Base-by-base conservation (phyloP, 2,113 vertebrate genomes). In the Barnardius zonarius region DNA sequence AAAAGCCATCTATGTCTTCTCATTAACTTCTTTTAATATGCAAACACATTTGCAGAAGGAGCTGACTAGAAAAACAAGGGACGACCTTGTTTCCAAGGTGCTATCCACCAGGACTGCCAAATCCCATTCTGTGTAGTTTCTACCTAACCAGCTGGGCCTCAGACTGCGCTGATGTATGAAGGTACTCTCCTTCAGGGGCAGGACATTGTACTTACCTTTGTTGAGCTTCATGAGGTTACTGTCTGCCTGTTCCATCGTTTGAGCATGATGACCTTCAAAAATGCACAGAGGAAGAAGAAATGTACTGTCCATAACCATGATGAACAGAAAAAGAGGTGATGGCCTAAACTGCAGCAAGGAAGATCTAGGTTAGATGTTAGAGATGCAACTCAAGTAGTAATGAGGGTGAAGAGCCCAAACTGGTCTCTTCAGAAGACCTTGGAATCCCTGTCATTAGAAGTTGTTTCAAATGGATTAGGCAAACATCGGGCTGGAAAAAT, bases 201-300 rank as follows among this genome's bases (percentile, higher is more conserved):
- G 62, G 43, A 76, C 39, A 61, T 13, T 25, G 33, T 49, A 25
- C 63, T 77, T 83, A 37, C 9, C 25, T 88, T 79, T 87, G 46
- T 61, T 83, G 43, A 83, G 62, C 43, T 93, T 70, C 83, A 55
- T 37, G 62, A 88, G 35, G 27, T 88, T 94, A 90, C 75, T 90
- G 75, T 83, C 72, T 83, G 52, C 23, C 51, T 33, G 28, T 92
- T 82, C 75, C 75, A 68, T 73, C 81, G 66, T 80, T 43, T 88
- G 33, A 79, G 39, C 2, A 1, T 48, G 37, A 73, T 62, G 75
- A 87, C 74, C 70, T 91, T 82, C 46, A 76, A 33, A 83, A 48
- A 76, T 28, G 22, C 63, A 76, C 30, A 83, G 44, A 76, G 18
- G 30, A 96, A 78, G 44, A 12, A 86, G 49, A 83, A 86, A 70